Evolutionary conservation across 2,888 invertebrate genomes (phyloP), one percentile per base, ranked within the genome.

Genomic region (Drosophila paramelanica): DNA sequence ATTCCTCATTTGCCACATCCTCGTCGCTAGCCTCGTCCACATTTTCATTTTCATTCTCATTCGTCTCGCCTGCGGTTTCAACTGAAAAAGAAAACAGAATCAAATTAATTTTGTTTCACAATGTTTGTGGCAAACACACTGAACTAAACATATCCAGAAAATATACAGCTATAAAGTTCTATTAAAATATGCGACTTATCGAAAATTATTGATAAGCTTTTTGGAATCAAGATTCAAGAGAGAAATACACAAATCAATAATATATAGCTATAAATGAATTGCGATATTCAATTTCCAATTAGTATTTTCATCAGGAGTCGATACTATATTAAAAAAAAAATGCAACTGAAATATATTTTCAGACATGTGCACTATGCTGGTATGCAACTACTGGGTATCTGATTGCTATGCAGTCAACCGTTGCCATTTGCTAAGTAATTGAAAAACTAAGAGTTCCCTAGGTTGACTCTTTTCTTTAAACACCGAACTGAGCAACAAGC

Each of bases 61-160:
- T 60, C 17, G 65, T 73, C n/a, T 73, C 73, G 57, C 70, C 65
- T n/a, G 57, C 13, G 41, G 46, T 36, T 14, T 90, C 90, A 52
- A 81, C 91, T 91, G 77, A 20, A 90, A 87, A 42, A 55, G 27
- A 62, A 58, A 61, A 25, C 39, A 52, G 66, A 72, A 56, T 64
- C 43, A 36, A 55, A 61, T 57, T 33, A 64, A 42, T 51, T 39
- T 36, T 39, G 2, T 17, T n/a, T 20, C 46, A 31, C 7, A 61
- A 10, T 3, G 1, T 11, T 31, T 11, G 6, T 3, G 13, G 11
- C 7, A 6, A 7, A 36, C 23, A 17, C 42, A 23, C 23, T 23
- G 23, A 23, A 23, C 23, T 23, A 4, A 4, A 23, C 23, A 23
- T 23, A 23, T 23, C 4, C 23, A 23, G 23, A 50, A 49, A 17